Conservation (phyloP, 2,797 vertebrate genomes). For the Lithobates sylvaticus region DNA sequence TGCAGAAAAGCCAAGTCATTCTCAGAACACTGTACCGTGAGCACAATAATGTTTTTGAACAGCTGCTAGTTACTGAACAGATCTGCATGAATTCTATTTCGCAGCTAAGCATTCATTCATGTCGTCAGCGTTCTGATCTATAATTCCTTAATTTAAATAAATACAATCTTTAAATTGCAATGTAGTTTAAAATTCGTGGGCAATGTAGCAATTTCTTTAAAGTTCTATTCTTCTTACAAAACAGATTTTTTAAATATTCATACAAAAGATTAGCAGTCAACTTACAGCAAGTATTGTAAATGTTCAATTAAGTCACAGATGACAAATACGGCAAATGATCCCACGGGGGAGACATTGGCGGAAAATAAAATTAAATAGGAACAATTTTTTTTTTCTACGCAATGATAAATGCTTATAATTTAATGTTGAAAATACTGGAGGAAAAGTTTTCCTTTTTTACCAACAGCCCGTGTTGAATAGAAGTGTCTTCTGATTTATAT, state of each 20-base stretch:
- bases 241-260: neutral
- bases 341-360: slow-evolving; percentile 1
- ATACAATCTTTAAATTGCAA: slow-evolving; percentile 8
- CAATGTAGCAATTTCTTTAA: slow-evolving; percentile 2
- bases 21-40: neutral
- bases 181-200: neutral
- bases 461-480: neutral
- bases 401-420: slow-evolving; percentile 37
- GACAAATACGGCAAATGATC: slow-evolving; percentile 9
- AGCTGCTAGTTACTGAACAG: slow-evolving; percentile 24
- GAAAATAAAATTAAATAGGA: slow-evolving; percentile 24
- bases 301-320: slow-evolving; percentile 27
- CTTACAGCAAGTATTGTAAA: slow-evolving; percentile 17
- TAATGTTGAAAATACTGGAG: neutral
- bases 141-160: neutral
- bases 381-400: slow-evolving; percentile 2
- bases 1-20: slow-evolving; percentile 5
- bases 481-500: neutral
- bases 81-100: neutral
- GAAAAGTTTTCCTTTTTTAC: neutral
- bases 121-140: neutral
- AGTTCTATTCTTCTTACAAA: neutral
- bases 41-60: neutral
- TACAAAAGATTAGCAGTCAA: slow-evolving; percentile 31
- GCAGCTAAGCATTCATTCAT: neutral